phyloP scores from a whole-genome alignment of 2,888 invertebrate genomes.

The Odiellus spinosus region DNA sequence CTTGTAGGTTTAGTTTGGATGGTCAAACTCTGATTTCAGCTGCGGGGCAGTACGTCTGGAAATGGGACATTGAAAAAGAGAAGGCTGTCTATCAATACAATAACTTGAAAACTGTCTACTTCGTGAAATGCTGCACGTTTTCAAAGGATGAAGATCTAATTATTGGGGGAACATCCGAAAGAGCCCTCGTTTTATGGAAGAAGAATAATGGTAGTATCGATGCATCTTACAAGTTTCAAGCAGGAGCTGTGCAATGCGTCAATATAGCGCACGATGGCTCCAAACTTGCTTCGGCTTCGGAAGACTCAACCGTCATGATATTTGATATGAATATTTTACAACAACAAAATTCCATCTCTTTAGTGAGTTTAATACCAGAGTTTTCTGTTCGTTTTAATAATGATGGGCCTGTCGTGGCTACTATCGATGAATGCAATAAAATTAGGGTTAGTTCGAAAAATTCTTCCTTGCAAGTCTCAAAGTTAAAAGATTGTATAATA shows the following conservation, averaged over 20 bases:
- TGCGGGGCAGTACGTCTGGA: constrained; percentile 6
- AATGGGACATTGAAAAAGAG: constrained; percentile 5
- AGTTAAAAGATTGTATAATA: too few relatives aligned
- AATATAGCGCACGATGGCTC: constrained; percentile 28
- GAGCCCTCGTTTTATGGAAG: constrained; percentile 13
- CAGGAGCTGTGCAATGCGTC: constrained; percentile 4
- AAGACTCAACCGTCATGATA: constrained; percentile 40
- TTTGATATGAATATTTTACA: constrained; percentile 29
- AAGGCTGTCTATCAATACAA: constrained; percentile 2
- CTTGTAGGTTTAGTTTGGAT: constrained; percentile 6
- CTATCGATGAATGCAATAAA: constrained; percentile 3
- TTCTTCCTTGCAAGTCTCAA: too few relatives aligned
- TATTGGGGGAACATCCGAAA: constrained; percentile 14
- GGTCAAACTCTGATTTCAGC: constrained; percentile 7
- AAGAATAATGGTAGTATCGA: constrained; percentile 5
- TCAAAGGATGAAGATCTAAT: constrained; percentile 8
- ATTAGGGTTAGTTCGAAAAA: background rate
- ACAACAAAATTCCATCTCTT: constrained; percentile 6
- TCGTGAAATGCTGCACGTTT: constrained; percentile 4
- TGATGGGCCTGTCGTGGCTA: constrained; percentile 3
- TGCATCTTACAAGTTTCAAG: constrained; percentile 12
- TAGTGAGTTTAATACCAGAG: constrained; percentile 9
- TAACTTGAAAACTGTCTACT: background rate
- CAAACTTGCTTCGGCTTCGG: constrained; percentile 42
- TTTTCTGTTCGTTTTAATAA: constrained; percentile 3